A percentile compares a stretch with the other conserved stretches of the same genome.
These are phyloP conservation scores for Sebastes vulpes DNA, from an alignment of 2,797 vertebrate genomes.

Conservation along the genomic window DNA sequence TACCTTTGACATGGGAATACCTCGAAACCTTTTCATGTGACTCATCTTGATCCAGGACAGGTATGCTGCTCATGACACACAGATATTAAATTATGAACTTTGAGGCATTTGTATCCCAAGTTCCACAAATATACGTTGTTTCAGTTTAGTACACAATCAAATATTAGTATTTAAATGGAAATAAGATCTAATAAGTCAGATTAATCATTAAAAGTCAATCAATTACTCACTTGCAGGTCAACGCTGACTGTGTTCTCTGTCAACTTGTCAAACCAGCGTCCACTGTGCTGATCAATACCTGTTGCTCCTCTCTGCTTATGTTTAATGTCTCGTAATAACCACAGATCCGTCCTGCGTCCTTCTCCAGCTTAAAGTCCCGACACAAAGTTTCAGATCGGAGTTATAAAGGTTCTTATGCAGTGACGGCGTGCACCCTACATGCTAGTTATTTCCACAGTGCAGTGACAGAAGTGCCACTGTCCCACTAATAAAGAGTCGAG, in stretches of 20 bases:
- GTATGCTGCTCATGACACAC: not conserved
- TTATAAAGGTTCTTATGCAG: conserved; percentile 18
- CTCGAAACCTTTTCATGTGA: conserved; percentile 75
- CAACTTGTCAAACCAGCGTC: not conserved
- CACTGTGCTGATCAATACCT: not conserved
- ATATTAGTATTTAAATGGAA: not conserved
- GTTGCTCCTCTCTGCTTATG: not conserved
- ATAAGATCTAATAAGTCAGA: not conserved
- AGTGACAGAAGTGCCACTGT: conserved; percentile 77
- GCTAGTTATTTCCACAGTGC: conserved; percentile 74
- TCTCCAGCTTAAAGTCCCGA: not conserved
- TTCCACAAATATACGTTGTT: not conserved
- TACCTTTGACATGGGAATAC: conserved; percentile 87
- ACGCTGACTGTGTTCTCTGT: not conserved
- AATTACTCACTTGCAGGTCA: conserved; percentile 51
- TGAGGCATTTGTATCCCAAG: not conserved
- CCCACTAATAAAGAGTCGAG: conserved; percentile 78
- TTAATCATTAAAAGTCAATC: not conserved
- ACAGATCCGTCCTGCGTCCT: not conserved
- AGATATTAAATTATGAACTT: not conserved
- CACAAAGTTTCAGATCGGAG: not conserved
- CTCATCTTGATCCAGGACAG: conserved; percentile 68
- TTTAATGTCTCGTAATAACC: not conserved
- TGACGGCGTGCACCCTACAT: conserved; percentile 48
- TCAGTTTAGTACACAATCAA: no score